Percentiles rank a stretch among this genome's conserved stretches.
phyloP scores from a whole-genome alignment of 2,888 invertebrate species.

The Lithophane socia region DNA sequence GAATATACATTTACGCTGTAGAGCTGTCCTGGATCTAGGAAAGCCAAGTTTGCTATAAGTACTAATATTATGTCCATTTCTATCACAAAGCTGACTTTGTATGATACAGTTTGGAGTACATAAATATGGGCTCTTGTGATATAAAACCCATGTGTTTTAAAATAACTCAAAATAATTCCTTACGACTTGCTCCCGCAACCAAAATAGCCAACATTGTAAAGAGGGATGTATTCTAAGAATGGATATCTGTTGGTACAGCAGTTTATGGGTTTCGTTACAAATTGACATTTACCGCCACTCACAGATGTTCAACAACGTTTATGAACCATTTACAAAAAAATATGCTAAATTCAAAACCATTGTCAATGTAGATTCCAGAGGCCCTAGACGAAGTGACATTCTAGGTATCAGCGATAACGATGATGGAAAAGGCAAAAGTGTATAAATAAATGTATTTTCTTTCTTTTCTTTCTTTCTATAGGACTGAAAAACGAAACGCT shows the following conservation, averaged over 20 bases:
- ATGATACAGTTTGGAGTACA: neutral
- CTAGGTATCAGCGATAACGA: too few relatives aligned
- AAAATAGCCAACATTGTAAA: neutral
- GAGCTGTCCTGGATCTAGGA: too few relatives aligned
- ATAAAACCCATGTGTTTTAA: neutral
- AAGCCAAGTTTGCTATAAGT: too few relatives aligned
- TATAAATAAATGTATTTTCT: too few relatives aligned
- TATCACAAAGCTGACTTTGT: neutral
- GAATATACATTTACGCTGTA: too few relatives aligned
- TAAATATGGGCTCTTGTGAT: neutral
- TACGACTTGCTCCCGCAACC: too few relatives aligned
- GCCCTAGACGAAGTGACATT: too few relatives aligned
- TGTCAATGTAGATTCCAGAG: neutral
- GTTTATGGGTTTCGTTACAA: slow-evolving; percentile 4
- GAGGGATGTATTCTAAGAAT: slow-evolving; percentile 2
- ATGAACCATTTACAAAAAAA: neutral
- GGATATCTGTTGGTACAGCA: neutral
- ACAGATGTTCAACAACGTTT: neutral
- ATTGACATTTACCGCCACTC: neutral
- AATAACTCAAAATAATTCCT: slow-evolving; percentile 8
- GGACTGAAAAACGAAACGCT: too few relatives aligned
- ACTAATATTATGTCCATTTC: neutral
- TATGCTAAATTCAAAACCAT: neutral
- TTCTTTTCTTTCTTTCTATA: too few relatives aligned
- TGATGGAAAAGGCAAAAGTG: too few relatives aligned